Base-by-base conservation (phyloP, 2,888 invertebrate genomes). In the Nasonia oneida region DNA sequence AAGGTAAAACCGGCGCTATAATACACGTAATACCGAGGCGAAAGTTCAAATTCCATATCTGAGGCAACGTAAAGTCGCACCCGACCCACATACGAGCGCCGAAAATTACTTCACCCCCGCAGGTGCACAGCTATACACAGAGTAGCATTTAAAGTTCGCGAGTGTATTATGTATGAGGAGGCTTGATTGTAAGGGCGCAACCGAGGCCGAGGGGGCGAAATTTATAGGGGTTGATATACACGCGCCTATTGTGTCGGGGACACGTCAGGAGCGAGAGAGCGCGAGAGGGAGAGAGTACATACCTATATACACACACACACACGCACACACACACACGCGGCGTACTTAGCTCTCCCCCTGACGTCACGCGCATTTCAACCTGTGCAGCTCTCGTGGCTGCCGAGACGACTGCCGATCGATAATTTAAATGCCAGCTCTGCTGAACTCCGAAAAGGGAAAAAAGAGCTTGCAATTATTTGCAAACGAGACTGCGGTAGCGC, bases 361-460 rank as follows among this genome's bases (percentile, higher is more conserved):
- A 61, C n/a, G 57, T 61, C 57, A 61, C 57, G n/a, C n/a, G 57
- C 18, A 61, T 61, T 61, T 61, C 57, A 61, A 61, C 57, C 57
- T 61, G 57, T 61, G n/a, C 10, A 42, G 42, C 57, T 6, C 6
- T 6, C 2, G n/a, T 29, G 29, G 29, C 29, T 57, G n/a, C 1
- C 2, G 4, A 57, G 4, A 57, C 29, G 6, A n/a, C 3, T 8
- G 10, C 4, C 3, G n/a, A 61, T 61, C 57, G 57, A 61, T 61
- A 61, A 61, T 61, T 61, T 18, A 61, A 61, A 61, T 61, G 57
- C 57, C n/a, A 6, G n/a, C 57, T 61, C 6, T 4, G n/a, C 23
- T 29, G 29, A 29, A 1, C 29, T 61, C 15, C 15, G 57, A 1
- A 8, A 61, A 61, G 18, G 23, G 23, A 42, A 42, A 42, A 12